These are phyloP conservation scores for Gulo gulo DNA, from an alignment of 2,113 vertebrate genomes.

Conservation along the genomic window DNA sequence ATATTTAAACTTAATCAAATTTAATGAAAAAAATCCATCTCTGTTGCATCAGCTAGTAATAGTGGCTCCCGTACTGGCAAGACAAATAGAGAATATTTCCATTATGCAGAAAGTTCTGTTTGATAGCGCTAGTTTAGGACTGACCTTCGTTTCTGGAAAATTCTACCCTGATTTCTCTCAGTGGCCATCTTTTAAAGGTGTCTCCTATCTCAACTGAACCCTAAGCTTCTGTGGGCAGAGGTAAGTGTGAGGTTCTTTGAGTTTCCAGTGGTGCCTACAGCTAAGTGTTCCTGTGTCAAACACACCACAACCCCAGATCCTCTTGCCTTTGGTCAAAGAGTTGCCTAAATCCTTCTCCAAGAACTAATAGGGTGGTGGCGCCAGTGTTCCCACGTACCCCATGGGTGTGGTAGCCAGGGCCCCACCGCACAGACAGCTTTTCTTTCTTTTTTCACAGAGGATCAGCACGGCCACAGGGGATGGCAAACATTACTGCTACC, in stretches of 20 bases:
- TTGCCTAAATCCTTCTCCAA: not conserved
- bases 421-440: accelerated
- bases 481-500: conserved; percentile 98
- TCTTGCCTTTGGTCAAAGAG: not conserved
- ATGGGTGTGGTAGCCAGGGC: not conserved
- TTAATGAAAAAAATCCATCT: not conserved
- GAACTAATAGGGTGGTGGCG: no score
- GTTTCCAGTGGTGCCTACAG: not conserved
- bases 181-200: not conserved
- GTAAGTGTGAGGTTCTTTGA: not conserved
- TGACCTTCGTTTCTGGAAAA: not conserved
- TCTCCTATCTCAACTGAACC: not conserved
- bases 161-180: not conserved
- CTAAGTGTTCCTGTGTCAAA: not conserved
- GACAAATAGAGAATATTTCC: not conserved
- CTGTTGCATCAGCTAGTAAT: no score
- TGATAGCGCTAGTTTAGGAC: not conserved
- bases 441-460: conserved; percentile 84
- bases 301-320: not conserved
- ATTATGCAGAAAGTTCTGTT: not conserved
- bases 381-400: not conserved
- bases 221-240: not conserved
- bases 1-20: not conserved
- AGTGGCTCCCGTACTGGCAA: not conserved
- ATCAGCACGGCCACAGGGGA: conserved; percentile 98